These are phyloP conservation scores for Caerostris darwini DNA, from an alignment of 1,140 invertebrate species.

Conservation along the genomic window DNA sequence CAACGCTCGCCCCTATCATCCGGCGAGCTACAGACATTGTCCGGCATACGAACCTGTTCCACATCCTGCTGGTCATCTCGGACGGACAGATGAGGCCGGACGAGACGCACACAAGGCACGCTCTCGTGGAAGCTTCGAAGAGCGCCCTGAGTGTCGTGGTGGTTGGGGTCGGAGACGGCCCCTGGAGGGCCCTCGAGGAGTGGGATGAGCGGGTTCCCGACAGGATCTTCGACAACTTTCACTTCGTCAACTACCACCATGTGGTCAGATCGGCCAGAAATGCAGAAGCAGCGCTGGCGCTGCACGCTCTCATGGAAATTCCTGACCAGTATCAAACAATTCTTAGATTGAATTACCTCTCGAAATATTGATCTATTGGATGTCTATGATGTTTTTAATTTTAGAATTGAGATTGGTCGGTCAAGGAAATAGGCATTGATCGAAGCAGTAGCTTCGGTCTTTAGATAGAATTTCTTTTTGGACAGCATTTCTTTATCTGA, in stretches of 20 bases:
- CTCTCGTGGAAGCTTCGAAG: slow-evolving; percentile 84
- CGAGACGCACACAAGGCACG: slow-evolving; percentile 80
- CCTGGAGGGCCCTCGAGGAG: slow-evolving; percentile 84
- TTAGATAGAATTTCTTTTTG: no score
- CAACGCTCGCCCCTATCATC: slow-evolving; percentile 69
- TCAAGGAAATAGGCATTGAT: no score
- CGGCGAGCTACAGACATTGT: slow-evolving; percentile 68
- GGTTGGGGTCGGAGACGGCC: slow-evolving; percentile 85
- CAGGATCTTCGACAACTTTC: slow-evolving; percentile 85
- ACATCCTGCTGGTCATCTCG: slow-evolving; percentile 84
- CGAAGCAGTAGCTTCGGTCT: no score
- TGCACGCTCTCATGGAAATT: slow-evolving; percentile 77
- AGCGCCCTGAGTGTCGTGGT: slow-evolving; percentile 84
- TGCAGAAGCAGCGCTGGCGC: slow-evolving; percentile 72
- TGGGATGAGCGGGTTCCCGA: slow-evolving; percentile 84
- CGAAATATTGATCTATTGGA: slow-evolving; percentile 16
- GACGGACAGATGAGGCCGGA: slow-evolving; percentile 84
- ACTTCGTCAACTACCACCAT: slow-evolving; percentile 84
- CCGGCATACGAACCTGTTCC: slow-evolving; percentile 80
- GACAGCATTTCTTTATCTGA: no score
- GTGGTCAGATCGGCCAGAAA: slow-evolving; percentile 75
- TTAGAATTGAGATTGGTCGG: no score
- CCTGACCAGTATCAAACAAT: slow-evolving; percentile 77
- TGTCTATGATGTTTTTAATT: no score
- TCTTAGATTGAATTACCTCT: slow-evolving; percentile 60